A percentile compares a stretch with the other conserved stretches of the same genome.
Evolutionary conservation across 2,113 vertebrate species (phyloP).

Genomic region (Epinephelus lanceolatus): DNA sequence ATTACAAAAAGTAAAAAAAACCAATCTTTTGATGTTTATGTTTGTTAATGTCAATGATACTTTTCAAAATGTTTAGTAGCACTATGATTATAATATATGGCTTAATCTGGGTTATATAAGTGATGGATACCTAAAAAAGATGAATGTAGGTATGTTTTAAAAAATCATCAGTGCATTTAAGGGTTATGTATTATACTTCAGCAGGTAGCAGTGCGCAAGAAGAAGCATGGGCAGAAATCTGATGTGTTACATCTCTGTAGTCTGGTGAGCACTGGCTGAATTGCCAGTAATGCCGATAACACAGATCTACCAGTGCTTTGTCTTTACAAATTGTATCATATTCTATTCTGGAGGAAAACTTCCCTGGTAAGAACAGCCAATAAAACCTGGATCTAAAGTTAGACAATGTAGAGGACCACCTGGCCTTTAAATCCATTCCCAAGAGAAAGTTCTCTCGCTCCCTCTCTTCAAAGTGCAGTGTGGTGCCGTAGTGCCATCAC

Average conservation of each 20-base stretch:
- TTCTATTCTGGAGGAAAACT: not conserved
- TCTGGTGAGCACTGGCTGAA: not conserved
- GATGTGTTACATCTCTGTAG: not conserved
- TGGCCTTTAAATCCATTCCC: slow-evolving; percentile 76
- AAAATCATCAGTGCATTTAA: too few species aligned
- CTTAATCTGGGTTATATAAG: too few species aligned
- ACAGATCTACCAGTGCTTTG: not conserved
- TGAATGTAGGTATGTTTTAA: too few species aligned
- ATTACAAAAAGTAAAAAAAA: not conserved
- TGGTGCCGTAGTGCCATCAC: slow-evolving; percentile 64
- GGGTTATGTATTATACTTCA: too few species aligned
- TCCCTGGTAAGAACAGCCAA: slow-evolving; percentile 13
- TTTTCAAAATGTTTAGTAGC: too few species aligned
- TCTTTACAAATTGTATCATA: not conserved
- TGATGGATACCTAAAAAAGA: too few species aligned
- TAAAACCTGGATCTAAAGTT: slow-evolving; percentile 49
- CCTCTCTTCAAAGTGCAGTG: slow-evolving; percentile 67
- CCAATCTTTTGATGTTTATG: too few species aligned
- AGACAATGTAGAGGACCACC: slow-evolving; percentile 41
- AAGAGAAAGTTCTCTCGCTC: slow-evolving; percentile 57
- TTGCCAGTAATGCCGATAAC: too few species aligned
- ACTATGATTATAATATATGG: too few species aligned
- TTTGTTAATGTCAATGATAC: too few species aligned
- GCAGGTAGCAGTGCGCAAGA: not conserved
- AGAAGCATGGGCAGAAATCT: not conserved